Percentiles rank a stretch among this genome's conserved stretches.
Evolutionary conservation across 1,140 invertebrate genomes (phyloP).

Genomic region (Pseudomyrmex flavicornis): DNA sequence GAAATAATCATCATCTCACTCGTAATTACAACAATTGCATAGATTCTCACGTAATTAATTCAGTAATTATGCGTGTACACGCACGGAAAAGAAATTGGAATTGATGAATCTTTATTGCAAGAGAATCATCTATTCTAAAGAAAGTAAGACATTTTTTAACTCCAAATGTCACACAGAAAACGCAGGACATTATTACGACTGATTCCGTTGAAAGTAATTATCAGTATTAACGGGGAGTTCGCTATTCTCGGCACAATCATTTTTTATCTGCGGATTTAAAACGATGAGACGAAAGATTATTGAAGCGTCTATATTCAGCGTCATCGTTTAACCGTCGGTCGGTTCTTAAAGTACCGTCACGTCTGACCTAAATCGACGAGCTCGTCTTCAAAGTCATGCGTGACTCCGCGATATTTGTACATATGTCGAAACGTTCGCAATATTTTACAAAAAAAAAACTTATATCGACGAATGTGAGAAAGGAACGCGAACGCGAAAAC

Average conservation of each 20-base stretch:
- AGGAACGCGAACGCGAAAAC: conserved; percentile 10
- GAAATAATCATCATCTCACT: too few relatives aligned
- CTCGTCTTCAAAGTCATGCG: conserved; percentile 53
- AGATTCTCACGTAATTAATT: too few relatives aligned
- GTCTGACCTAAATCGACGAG: conserved; percentile 50
- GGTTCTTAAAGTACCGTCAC: conserved; percentile 45
- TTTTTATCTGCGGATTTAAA: background rate
- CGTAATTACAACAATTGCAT: too few relatives aligned
- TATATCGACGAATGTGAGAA: conserved; percentile 28
- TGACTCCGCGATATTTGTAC: conserved; percentile 38
- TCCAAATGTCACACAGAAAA: too few relatives aligned
- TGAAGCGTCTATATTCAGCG: conserved; percentile 14
- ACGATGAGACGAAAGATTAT: conserved; percentile 2
- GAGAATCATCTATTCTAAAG: too few relatives aligned
- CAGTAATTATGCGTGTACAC: too few relatives aligned
- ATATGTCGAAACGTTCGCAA: conserved; percentile 2
- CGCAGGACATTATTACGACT: too few relatives aligned
- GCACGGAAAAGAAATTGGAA: too few relatives aligned
- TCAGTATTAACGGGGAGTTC: too few relatives aligned
- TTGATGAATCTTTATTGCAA: too few relatives aligned
- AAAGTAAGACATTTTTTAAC: too few relatives aligned
- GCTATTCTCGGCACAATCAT: background rate
- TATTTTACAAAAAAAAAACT: conserved; percentile 5
- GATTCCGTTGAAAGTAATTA: too few relatives aligned
- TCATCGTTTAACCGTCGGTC: conserved; percentile 17